These are phyloP conservation scores for Eptatretus atami DNA, from an alignment of 2,797 vertebrate species.

Conservation along the genomic window DNA sequence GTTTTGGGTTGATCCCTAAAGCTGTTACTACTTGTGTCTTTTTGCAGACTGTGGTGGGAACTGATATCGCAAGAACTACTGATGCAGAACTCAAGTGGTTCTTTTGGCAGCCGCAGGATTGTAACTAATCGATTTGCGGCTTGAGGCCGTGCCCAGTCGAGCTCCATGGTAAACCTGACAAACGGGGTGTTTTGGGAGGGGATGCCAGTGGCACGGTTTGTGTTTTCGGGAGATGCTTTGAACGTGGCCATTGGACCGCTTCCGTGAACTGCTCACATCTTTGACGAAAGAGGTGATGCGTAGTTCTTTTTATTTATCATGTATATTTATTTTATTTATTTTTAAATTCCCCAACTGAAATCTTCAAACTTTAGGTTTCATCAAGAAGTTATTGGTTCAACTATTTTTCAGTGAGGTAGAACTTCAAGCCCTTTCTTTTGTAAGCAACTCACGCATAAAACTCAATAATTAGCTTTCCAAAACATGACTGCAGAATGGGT, in stretches of 20 bases:
- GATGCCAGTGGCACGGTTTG: conserved; percentile 8
- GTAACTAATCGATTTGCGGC: conserved; percentile 20
- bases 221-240: conserved; percentile 14
- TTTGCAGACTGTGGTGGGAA: conserved; percentile 37
- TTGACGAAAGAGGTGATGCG: conserved; percentile 66
- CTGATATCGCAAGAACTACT: conserved; percentile 44
- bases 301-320: no score
- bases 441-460: background rate
- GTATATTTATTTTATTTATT: no score
- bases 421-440: background rate
- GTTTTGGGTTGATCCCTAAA: no score
- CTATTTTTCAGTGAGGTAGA: background rate
- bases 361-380: background rate
- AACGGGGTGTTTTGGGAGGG: background rate
- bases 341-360: background rate
- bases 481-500: no score
- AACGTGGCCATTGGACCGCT: conserved; percentile 28
- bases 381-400: no score
- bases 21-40: no score
- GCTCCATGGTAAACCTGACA: no score
- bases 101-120: conserved; percentile 7
- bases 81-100: conserved; percentile 20
- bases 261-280: conserved; percentile 42
- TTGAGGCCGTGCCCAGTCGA: conserved; percentile 10
- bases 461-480: no score